Evolutionary conservation across 2,888 invertebrate species (phyloP).

Genomic region (Bellardia pandia): DNA sequence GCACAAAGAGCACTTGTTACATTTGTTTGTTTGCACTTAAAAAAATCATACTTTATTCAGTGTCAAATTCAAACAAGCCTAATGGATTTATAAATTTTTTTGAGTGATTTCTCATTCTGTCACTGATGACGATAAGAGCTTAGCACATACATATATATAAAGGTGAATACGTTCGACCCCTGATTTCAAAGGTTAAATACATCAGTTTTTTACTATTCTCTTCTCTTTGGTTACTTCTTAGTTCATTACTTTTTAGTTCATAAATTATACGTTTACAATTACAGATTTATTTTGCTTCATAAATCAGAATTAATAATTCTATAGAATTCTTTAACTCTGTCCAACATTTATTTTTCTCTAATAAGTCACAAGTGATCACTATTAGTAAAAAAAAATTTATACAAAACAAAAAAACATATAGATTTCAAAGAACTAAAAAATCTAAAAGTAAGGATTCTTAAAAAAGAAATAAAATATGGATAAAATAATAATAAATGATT

Average conservation of each 20-base stretch:
- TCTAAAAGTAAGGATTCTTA: constrained; percentile 35
- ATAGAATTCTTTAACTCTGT: constrained; percentile 3
- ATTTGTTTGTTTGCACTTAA: too few species aligned
- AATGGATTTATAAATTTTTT: too few species aligned
- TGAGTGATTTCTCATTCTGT: too few species aligned
- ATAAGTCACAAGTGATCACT: constrained; percentile 18
- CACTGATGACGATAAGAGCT: too few species aligned
- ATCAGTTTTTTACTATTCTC: background rate
- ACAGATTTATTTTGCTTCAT: constrained; percentile 12
- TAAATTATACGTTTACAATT: background rate
- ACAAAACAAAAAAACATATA: background rate
- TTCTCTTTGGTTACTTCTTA: background rate
- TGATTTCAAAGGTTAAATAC: background rate
- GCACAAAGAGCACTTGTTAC: too few species aligned
- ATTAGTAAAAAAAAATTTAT: background rate
- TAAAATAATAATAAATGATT: constrained; percentile 58
- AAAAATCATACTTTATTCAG: too few species aligned
- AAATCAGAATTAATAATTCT: constrained; percentile 33
- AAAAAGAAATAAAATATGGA: constrained; percentile 57
- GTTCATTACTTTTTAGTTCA: background rate
- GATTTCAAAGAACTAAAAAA: constrained; percentile 36
- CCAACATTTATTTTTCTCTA: constrained; percentile 2
- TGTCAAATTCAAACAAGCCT: too few species aligned
- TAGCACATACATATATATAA: too few species aligned
- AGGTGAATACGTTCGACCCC: too few species aligned